Base-by-base conservation (phyloP, 2,113 vertebrate species). In the Tragulus kanchil region DNA sequence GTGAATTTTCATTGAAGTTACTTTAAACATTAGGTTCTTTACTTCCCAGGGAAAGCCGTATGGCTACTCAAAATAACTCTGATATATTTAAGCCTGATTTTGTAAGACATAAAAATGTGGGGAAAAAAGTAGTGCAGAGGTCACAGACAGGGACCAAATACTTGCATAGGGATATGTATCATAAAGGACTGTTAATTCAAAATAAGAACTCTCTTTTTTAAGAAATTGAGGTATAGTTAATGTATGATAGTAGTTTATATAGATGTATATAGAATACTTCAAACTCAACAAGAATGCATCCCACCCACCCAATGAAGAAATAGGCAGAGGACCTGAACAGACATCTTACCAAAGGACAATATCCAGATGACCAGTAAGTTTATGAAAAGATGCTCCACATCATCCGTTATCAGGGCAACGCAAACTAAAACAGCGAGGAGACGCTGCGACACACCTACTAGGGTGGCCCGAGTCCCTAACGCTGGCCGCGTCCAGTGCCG, bases 101-200 rank as follows among this genome's bases (percentile, higher is more conserved):
- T 94, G 28, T 71, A 42, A 56, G 69, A 61, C 23, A 69, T 36
- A 59, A 71, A 81, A 93, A 88, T 93, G 42, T 82, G 92, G 13
- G 8, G 56, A 75, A 52, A 17, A 79, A 42, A 67, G 23, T 28
- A 42, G 48, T 50, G 42, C 64, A n/a, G 31, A 64, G 78, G 50
- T 19, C 8, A 50, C 13, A 91, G 26, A 67, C 61, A 90, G 50
- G 45, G 31, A 52, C n/a, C 75, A 85, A 62, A 42, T 85, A 42
- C 28, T 92, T 85, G 8, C 58, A 62, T 36, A 31, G 75, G n/a
- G 56, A 2, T 85, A 23, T 42, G 28, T 52, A 15, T 73, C 45
- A 85, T 62, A 85, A 42, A 75, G 23, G 45, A 52, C 31, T 62
- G 3, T 54, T 92, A 73, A 65, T 52, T 23, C 79, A 71, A 52